Base-by-base conservation (phyloP, 2,888 invertebrate species). In the Archaeoteleia sp. region DNA sequence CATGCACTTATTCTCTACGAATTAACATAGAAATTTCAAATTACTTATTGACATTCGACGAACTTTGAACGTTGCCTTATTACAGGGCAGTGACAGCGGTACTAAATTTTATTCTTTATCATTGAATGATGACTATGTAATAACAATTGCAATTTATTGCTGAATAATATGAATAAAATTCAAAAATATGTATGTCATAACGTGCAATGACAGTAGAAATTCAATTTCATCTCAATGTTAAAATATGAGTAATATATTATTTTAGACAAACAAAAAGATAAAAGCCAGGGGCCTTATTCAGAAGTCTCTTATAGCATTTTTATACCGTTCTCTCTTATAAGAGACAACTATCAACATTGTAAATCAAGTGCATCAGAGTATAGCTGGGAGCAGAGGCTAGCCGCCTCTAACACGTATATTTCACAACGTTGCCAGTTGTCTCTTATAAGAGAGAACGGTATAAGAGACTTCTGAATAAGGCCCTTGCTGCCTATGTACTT, bases 61-160 rank as follows among this genome's bases (percentile, higher is more conserved):
- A 65, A 51, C n/a, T 34, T 27, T 46, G 8, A 46, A 53, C 45
- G 5, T 58, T 37, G 57, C 53, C 34, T 65, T 39, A 17, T 12
- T 48, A 61, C 27, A 45, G 54, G 60, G 67, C 60, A 67, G 60
- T 60, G 67, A 60, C 32, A 57, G 57, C 65, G 35, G 45, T 57
- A 53, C 65, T 57, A 57, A 57, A 39, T n/a, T 51, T 63, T 57
- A 35, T 43, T 54, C 34, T 57, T 20, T 37, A 51, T 45, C 8
- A 10, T 60, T 53, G 32, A 14, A 51, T 39, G 27, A 27, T 57
- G 14, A 32, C 51, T 63, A 63, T 35, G 20, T 42, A 23, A 45
- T 53, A 65, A 58, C 58, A 58, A 29, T 35, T 35, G 32, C 53
- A 48, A 48, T 48, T 9, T 60, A 60, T 54, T 60, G 54, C 48